These are phyloP conservation scores for Nyctereutes procyonoides DNA, from an alignment of 2,113 vertebrate species.

Conservation along the genomic window DNA sequence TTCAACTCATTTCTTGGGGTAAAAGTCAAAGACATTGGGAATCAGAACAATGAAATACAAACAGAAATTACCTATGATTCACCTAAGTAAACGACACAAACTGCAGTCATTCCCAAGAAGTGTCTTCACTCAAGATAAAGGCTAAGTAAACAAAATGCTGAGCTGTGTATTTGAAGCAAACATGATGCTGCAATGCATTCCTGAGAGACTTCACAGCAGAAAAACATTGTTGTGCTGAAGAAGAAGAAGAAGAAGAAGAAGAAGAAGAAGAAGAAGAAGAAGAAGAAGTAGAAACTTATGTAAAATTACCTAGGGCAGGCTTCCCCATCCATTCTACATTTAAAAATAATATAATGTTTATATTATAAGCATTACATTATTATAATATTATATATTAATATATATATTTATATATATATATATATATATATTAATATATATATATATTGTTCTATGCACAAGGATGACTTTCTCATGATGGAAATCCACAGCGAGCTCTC, in stretches of 20 bases:
- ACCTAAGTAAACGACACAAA: neutral
- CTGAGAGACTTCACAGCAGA: neutral
- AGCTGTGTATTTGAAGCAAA: slow-evolving; percentile 30
- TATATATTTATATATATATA: neutral
- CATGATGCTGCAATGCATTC: neutral
- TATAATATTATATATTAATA: too few species aligned
- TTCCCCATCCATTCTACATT: neutral
- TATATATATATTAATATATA: too few species aligned
- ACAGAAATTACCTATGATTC: neutral
- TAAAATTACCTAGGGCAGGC: neutral
- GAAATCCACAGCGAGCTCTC: neutral
- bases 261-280: neutral
- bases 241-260: neutral
- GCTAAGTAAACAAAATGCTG: slow-evolving; percentile 21
- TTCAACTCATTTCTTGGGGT: neutral
- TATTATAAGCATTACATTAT: too few species aligned
- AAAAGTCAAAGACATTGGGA: neutral
- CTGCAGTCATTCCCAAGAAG: neutral
- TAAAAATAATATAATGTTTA: neutral
- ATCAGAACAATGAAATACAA: slow-evolving; percentile 41
- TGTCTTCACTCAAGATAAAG: neutral
- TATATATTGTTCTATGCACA: neutral
- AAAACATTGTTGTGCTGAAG: neutral
- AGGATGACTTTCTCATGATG: neutral
- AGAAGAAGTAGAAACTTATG: neutral